phyloP scores from a whole-genome alignment of 2,888 invertebrate species.

The Nephrotoma appendiculata region DNA sequence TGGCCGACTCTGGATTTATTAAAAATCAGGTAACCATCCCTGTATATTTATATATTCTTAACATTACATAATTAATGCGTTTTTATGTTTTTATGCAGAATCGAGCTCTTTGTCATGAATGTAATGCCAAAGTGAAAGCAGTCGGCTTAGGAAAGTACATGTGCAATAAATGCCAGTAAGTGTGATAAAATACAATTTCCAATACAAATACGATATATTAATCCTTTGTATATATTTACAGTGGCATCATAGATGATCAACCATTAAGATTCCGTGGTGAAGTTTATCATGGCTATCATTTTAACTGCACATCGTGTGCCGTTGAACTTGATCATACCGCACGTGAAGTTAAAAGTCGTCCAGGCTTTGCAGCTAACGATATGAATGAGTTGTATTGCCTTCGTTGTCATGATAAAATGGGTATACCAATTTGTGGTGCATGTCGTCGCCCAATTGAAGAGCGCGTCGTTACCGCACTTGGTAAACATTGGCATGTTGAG shows the following conservation, averaged over 20 bases:
- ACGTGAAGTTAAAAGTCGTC: conserved; percentile 83
- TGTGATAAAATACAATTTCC: not conserved
- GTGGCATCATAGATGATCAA: conserved; percentile 81
- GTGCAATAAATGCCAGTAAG: conserved; percentile 97
- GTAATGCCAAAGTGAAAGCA: conserved; percentile 92
- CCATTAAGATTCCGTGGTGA: conserved; percentile 88
- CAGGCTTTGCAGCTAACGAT: conserved; percentile 80
- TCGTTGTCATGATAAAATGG: conserved; percentile 98
- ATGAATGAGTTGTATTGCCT: conserved; percentile 94
- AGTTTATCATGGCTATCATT: conserved; percentile 98
- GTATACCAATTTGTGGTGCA: conserved; percentile 99
- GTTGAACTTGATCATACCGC: conserved; percentile 91
- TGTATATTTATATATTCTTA: not conserved
- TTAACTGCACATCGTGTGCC: conserved; percentile 88
- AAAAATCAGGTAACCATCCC: conserved; percentile 59
- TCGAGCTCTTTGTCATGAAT: conserved; percentile 84
- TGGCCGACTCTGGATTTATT: conserved; percentile 96
- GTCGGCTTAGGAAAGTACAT: conserved; percentile 91
- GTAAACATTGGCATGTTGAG: conserved; percentile 98
- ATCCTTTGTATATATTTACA: conserved; percentile 23
- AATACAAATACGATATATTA: not conserved
- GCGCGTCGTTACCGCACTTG: conserved; percentile 93
- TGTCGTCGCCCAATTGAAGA: conserved; percentile 98
- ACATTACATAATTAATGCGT: not conserved
- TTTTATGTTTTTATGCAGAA: conserved; percentile 16